A percentile compares a stretch with the other conserved stretches of the same genome.
These are phyloP conservation scores for Porites rus DNA, from an alignment of 92 coral and sea anemone species.

Conservation along the genomic window DNA sequence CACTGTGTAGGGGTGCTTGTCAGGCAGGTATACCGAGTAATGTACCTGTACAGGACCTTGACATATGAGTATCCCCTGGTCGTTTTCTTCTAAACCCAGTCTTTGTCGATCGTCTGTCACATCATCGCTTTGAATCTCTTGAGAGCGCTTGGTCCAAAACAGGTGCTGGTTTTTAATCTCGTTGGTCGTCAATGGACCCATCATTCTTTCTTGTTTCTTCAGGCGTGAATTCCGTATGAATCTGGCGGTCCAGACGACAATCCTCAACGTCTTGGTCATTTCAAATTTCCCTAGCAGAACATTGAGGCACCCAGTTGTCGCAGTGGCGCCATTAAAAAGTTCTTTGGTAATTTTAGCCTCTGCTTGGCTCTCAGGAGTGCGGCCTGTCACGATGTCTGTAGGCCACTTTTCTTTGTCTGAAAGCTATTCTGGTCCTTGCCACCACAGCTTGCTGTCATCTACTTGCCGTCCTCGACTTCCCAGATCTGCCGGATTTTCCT, in stretches of 20 bases:
- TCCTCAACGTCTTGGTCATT: constrained; percentile 5
- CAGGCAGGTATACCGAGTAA: constrained; percentile 24
- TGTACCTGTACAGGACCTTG: constrained; percentile 8
- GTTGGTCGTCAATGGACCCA: constrained; percentile 20
- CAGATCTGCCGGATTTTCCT: constrained; percentile 44
- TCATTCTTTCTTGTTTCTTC: constrained; percentile 2
- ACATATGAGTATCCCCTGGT: constrained; percentile 3
- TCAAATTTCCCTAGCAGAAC: constrained; percentile 16
- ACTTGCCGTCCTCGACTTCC: constrained; percentile 49
- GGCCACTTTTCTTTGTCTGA: constrained; percentile 23
- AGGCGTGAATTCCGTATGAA: constrained; percentile 19
- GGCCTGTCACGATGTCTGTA: constrained; percentile 22
- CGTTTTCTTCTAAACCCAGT: neutral
- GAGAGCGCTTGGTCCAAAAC: constrained; percentile 17
- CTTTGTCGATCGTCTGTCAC: neutral
- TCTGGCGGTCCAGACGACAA: constrained; percentile 6
- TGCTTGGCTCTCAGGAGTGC: constrained; percentile 24
- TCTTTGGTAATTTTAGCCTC: constrained; percentile 27
- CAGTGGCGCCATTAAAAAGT: neutral
- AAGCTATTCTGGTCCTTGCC: constrained; percentile 49
- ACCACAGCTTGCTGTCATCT: constrained; percentile 23
- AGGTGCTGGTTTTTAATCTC: constrained; percentile 30
- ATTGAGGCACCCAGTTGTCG: constrained; percentile 4
- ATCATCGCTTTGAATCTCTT: neutral
- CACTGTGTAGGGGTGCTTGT: neutral